These are phyloP conservation scores for Acrocephalus arundinaceus DNA, from an alignment of 2,113 vertebrate species.

Conservation along the genomic window DNA sequence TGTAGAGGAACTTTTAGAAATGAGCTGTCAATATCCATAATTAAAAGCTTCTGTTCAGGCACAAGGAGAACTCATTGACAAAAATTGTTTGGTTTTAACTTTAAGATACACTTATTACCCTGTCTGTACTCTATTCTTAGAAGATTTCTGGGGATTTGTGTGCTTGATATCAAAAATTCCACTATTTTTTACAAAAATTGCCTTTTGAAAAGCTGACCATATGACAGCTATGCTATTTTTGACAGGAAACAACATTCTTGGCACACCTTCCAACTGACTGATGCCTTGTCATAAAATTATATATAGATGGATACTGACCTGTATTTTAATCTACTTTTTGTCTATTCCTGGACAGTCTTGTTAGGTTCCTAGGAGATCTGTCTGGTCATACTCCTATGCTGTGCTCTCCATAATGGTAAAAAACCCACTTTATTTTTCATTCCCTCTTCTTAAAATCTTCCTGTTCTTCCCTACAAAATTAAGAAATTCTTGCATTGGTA, in stretches of 20 bases:
- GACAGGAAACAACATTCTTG: neutral
- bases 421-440: neutral
- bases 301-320: neutral
- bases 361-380: neutral
- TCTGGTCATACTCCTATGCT: neutral
- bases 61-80: neutral
- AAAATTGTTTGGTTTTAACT: neutral
- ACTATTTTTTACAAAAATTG: neutral
- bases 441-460: neutral
- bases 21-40: neutral
- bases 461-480: neutral
- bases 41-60: neutral
- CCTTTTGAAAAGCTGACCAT: neutral
- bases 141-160: neutral
- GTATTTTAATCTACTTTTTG: neutral
- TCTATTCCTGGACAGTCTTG: neutral
- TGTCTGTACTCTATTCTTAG: neutral
- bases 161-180: neutral
- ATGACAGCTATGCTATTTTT: neutral
- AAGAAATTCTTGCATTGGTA: neutral
- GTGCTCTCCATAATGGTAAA: neutral
- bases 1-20: slow-evolving; percentile 29
- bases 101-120: neutral
- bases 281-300: neutral
- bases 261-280: neutral